Percentiles rank a stretch among this genome's conserved stretches.
These are phyloP conservation scores for Probosciger aterrimus DNA, from an alignment of 2,113 vertebrate species.

Conservation along the genomic window DNA sequence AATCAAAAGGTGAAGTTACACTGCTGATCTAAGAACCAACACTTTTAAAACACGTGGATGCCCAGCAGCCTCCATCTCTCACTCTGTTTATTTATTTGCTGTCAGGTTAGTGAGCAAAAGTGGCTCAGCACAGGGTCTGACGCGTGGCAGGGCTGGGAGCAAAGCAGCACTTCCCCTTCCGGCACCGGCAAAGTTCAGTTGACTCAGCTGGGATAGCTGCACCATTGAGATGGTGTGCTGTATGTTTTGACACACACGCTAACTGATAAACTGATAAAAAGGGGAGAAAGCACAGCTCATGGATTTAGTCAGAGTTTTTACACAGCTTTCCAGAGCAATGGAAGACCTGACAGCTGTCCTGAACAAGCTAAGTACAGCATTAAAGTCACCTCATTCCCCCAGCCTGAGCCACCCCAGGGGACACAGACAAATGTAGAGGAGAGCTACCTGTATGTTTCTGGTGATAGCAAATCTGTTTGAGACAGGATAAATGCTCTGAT, in stretches of 20 bases:
- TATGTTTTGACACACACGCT: neutral
- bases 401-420: neutral
- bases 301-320: neutral
- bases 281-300: neutral
- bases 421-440: fast-evolving
- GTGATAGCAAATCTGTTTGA: neutral
- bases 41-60: neutral
- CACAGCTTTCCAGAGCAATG: neutral
- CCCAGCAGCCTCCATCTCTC: neutral
- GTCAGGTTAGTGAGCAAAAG: neutral
- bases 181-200: neutral
- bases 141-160: neutral
- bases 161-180: neutral
- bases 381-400: neutral
- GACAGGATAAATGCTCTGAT: neutral
- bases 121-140: neutral
- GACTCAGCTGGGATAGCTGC: neutral
- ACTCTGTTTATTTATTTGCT: neutral
- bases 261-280: neutral
- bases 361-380: neutral
- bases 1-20: neutral
- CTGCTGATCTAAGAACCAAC: neutral
- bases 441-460: neutral
- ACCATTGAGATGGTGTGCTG: neutral
- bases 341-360: neutral